These are phyloP conservation scores for Hyalella azteca DNA, from an alignment of 2,888 invertebrate genomes.

Conservation along the genomic window DNA sequence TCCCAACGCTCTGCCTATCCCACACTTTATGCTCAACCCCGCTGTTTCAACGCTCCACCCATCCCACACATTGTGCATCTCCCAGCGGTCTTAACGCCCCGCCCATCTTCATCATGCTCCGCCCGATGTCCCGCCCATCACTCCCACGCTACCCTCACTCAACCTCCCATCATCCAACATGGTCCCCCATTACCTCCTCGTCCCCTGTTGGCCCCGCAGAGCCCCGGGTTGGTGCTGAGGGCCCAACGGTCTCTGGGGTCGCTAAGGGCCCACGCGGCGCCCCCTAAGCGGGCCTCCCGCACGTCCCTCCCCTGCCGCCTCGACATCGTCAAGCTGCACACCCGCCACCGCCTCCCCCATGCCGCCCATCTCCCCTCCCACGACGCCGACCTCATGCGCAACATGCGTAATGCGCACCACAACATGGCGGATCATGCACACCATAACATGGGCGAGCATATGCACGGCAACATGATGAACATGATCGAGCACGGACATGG, in stretches of 20 bases:
- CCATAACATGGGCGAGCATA: too few relatives aligned
- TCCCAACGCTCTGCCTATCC: neutral
- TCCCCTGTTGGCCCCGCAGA: neutral
- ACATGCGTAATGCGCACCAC: neutral
- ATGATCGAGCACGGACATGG: neutral
- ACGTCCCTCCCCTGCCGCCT: neutral
- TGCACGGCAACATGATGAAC: neutral
- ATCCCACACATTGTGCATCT: neutral
- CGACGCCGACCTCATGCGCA: neutral
- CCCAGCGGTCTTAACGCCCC: neutral
- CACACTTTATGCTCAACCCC: neutral
- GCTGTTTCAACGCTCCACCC: neutral
- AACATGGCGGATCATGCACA: neutral
- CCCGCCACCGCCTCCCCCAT: neutral
- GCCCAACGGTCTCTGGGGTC: neutral
- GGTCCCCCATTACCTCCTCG: neutral
- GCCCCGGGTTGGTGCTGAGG: neutral
- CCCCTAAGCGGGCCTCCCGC: neutral
- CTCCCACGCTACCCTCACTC: neutral
- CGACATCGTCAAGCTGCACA: constrained; percentile 3
- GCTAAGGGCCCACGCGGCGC: neutral
- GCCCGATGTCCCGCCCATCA: neutral
- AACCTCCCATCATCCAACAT: too few relatives aligned
- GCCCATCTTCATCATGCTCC: neutral
- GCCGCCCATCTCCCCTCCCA: neutral